Evolutionary conservation across 2,888 invertebrate genomes (phyloP).

Genomic region (Invenusta paracnida): DNA sequence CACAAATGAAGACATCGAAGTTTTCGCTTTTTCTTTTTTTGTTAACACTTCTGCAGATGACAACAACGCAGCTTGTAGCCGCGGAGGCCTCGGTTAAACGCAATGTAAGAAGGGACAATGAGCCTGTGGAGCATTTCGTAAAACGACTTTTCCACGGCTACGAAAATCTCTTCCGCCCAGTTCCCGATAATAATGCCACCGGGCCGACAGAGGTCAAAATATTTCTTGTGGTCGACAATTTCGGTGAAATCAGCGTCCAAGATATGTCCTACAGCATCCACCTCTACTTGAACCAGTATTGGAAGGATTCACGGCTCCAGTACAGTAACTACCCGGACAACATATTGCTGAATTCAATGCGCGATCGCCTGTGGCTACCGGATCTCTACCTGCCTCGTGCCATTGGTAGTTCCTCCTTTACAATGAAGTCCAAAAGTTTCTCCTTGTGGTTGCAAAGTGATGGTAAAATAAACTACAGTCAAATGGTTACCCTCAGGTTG

Average conservation of each 20-base stretch:
- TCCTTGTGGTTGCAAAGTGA: background rate
- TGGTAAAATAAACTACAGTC: background rate
- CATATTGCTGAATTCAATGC: background rate
- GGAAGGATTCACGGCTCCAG: background rate
- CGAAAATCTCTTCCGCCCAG: background rate
- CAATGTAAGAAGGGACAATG: no score
- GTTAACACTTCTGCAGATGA: no score
- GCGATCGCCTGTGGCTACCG: background rate
- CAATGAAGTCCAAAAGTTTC: background rate
- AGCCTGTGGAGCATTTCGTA: background rate
- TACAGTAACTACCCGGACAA: background rate
- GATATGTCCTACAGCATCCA: background rate
- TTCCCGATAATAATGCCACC: background rate
- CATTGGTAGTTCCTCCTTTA: no score
- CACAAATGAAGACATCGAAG: no score
- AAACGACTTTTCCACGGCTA: background rate
- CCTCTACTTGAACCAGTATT: background rate
- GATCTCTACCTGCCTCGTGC: background rate
- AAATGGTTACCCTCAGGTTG: background rate
- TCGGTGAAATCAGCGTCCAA: background rate
- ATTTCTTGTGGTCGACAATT: background rate
- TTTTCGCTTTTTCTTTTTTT: no score
- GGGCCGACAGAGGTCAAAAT: background rate
- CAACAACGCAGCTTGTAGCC: no score
- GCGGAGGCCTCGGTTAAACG: no score